Conservation (phyloP, 2,797 vertebrate genomes). For the Sebastes umbrosus region DNA sequence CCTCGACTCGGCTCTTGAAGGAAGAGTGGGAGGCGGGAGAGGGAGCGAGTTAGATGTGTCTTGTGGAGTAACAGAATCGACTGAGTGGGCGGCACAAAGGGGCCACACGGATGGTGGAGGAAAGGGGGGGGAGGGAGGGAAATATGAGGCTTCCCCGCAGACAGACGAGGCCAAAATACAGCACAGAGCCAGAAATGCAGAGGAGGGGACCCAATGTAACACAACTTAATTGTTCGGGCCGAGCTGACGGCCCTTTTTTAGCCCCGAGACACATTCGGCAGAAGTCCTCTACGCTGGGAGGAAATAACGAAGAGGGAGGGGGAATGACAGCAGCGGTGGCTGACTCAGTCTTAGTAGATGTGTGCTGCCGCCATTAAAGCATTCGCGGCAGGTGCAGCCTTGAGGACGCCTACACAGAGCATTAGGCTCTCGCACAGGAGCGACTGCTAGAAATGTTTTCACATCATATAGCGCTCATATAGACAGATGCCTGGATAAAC, state of each 20-base stretch:
- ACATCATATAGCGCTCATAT: background rate
- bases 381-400: conserved; percentile 61
- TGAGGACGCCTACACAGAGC: conserved; percentile 39
- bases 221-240: conserved; percentile 43
- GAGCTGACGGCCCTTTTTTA: conserved; percentile 30
- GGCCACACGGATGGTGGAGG: background rate
- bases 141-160: conserved; percentile 34
- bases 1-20: conserved; percentile 1
- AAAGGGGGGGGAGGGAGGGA: background rate
- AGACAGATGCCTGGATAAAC: background rate
- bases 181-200: conserved; percentile 8
- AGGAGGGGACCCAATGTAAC: conserved; percentile 25
- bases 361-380: conserved; percentile 52
- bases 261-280: conserved; percentile 43
- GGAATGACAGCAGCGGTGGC: conserved; percentile 23
- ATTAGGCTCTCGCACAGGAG: conserved; percentile 32
- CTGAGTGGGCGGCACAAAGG: conserved; percentile 49
- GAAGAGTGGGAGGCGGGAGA: conserved; percentile 27
- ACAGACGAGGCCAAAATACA: conserved; percentile 18
- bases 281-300: conserved; percentile 22
- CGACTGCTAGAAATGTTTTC: conserved; percentile 4
- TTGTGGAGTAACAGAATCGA: conserved; percentile 47
- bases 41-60: conserved; percentile 17
- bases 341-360: conserved; percentile 41
- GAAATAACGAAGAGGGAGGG: conserved; percentile 45